Evolutionary conservation across 1,140 invertebrate species (phyloP), one percentile per base, ranked within the genome.

Genomic region (Caenorhabditis inopinata): DNA sequence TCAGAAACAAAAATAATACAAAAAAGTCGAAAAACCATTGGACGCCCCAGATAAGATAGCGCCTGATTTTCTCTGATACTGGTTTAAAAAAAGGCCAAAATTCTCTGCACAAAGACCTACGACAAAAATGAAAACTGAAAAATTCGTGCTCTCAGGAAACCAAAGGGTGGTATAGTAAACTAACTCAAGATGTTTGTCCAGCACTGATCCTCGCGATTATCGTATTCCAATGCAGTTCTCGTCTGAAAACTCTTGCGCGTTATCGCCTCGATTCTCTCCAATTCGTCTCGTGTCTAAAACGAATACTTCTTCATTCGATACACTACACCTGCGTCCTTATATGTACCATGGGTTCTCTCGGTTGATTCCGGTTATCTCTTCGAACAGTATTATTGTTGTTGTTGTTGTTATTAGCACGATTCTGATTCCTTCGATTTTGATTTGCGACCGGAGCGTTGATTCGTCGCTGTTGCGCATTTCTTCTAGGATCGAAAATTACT

Each of bases 141-240:
- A n/a, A n/a, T n/a, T n/a, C n/a, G n/a, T n/a, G n/a, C n/a, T n/a
- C n/a, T n/a, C n/a, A n/a, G n/a, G n/a, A n/a, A n/a, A n/a, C n/a
- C n/a, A n/a, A n/a, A n/a, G n/a, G n/a, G n/a, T n/a, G n/a, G n/a
- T n/a, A n/a, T n/a, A n/a, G n/a, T n/a, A 38, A 9, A 42, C 29
- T n/a, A 21, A 68, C 58, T 42, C n/a, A 32, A 29, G 23, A 68
- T 68, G 18, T 42, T 68, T 16, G 16, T 32, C 58, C 58, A 68
- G 21, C 58, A 68, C n/a, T 68, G 58, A 68, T 68, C 12, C n/a
- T 68, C 58, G 0, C 58, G 11, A 21, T 68, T 42, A 21, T 68
- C 32, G n/a, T 68, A 68, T n/a, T 68, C 58, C 32, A 68, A 35
- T 38, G 58, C 58, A 38, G 58, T 68, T 42, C 58, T 38, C 9